Evolutionary conservation across 2,113 vertebrate genomes (phyloP).

Genomic region (Crotalus tigris): DNA sequence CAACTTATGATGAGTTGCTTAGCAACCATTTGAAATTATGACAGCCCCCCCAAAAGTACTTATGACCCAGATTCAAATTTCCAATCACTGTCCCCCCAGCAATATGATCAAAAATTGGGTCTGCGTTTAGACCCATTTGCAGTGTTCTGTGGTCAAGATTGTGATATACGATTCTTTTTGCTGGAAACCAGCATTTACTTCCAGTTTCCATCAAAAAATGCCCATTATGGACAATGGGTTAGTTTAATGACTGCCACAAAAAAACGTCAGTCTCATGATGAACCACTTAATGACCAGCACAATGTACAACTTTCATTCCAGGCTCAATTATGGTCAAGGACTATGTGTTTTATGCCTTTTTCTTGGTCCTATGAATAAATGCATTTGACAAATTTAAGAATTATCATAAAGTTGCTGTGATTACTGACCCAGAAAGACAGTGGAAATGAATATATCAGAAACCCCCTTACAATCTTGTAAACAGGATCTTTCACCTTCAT

Average conservation of each 20-base stretch:
- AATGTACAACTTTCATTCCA: not conserved
- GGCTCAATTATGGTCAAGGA: not conserved
- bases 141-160: not conserved
- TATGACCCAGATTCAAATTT: not conserved
- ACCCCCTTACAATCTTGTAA: not conserved
- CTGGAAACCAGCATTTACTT: not conserved
- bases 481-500: not conserved
- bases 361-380: not conserved
- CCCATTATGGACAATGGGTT: not conserved
- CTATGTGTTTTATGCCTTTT: not conserved
- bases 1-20: not conserved
- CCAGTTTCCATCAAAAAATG: not conserved
- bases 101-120: not conserved
- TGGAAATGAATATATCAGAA: not conserved
- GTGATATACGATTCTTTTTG: not conserved
- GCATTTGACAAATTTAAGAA: not conserved
- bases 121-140: not conserved
- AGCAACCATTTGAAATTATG: not conserved
- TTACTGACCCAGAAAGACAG: not conserved
- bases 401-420: not conserved
- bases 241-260: not conserved
- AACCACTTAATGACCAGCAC: not conserved
- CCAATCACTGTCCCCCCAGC: not conserved
- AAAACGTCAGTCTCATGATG: not conserved
- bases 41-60: not conserved